Evolutionary conservation across 1,140 invertebrate species (phyloP).

Genomic region (Thalassaphorura encarpata): DNA sequence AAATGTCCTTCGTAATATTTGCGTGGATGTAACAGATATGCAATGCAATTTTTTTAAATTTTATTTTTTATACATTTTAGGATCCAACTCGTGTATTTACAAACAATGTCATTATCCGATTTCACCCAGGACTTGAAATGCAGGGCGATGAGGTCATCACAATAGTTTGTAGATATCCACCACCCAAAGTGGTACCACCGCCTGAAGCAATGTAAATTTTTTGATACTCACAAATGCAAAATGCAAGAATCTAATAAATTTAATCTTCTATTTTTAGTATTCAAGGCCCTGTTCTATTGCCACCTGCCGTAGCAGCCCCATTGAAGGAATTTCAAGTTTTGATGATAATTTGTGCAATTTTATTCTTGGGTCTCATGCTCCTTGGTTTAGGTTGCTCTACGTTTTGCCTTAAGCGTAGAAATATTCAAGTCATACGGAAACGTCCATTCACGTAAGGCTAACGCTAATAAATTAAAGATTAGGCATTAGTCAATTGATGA

Average conservation of each 20-base stretch:
- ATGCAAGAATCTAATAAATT: too few relatives aligned
- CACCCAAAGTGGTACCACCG: slow-evolving; percentile 59
- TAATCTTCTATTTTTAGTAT: too few relatives aligned
- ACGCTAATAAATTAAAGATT: background rate
- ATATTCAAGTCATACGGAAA: slow-evolving; percentile 63
- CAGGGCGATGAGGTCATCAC: slow-evolving; percentile 85
- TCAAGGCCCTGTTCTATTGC: slow-evolving; percentile 34
- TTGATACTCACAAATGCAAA: too few relatives aligned
- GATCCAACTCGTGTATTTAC: slow-evolving; percentile 86
- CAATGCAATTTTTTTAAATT: too few relatives aligned
- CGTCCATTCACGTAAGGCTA: slow-evolving; percentile 53
- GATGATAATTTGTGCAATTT: slow-evolving; percentile 79
- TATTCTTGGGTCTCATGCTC: slow-evolving; percentile 77
- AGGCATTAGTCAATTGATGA: too few relatives aligned
- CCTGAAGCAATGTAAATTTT: slow-evolving; percentile 8
- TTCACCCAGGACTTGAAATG: slow-evolving; percentile 83
- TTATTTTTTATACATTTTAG: too few relatives aligned
- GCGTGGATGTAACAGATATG: too few relatives aligned
- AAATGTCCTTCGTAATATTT: too few relatives aligned
- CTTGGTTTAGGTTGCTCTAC: slow-evolving; percentile 83
- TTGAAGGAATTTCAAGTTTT: slow-evolving; percentile 78
- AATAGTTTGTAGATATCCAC: slow-evolving; percentile 72
- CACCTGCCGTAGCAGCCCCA: slow-evolving; percentile 48
- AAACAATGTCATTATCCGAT: slow-evolving; percentile 87
- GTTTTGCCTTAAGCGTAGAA: slow-evolving; percentile 71